Percentiles rank a stretch among this genome's conserved stretches.
Evolutionary conservation across 2,113 vertebrate species (phyloP).

Genomic region (Grantiella picta): DNA sequence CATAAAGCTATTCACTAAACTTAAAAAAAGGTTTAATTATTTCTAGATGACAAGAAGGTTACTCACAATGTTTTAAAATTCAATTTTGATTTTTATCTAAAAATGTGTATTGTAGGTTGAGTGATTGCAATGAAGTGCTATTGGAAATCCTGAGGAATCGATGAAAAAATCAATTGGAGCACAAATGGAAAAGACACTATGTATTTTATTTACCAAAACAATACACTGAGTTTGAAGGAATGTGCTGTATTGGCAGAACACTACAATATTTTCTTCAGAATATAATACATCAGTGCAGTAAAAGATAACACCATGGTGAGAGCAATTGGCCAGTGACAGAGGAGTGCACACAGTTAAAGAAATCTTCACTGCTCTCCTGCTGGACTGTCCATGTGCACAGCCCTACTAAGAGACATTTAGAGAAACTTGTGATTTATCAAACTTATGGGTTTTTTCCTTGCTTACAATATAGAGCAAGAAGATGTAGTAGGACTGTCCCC

Average conservation of each 20-base stretch:
- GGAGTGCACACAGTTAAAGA: background rate
- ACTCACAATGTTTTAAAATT: background rate
- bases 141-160: background rate
- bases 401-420: background rate
- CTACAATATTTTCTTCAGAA: background rate
- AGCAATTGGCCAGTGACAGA: background rate
- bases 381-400: background rate
- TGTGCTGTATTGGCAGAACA: background rate
- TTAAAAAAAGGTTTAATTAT: background rate
- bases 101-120: background rate
- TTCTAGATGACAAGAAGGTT: constrained; percentile 7
- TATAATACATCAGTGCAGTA: background rate
- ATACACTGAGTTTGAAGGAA: background rate
- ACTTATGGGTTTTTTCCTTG: background rate
- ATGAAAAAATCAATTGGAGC: background rate
- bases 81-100: background rate
- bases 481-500: background rate
- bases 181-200: background rate
- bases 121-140: background rate
- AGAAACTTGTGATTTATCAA: background rate
- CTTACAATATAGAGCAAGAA: background rate
- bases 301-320: background rate
- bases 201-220: constrained; percentile 3
- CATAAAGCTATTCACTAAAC: background rate
- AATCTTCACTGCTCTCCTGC: background rate